Evolutionary conservation across 2,113 vertebrate genomes (phyloP), one percentile per base, ranked within the genome.

Genomic region (Hypocryptadius cinnamomeus): DNA sequence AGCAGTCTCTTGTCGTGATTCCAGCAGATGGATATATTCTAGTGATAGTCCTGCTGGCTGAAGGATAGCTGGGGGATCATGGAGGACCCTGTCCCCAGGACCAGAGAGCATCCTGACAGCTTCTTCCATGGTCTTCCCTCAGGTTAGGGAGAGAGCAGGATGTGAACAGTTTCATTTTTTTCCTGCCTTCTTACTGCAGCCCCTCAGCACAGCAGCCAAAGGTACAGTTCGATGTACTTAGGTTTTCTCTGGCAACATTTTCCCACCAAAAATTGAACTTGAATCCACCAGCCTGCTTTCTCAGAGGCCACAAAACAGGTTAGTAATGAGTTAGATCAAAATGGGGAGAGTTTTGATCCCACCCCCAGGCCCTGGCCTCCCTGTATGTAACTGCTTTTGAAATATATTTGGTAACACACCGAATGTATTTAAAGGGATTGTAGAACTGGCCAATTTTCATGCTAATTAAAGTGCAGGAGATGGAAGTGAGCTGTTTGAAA

Each of bases 401-500:
- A 96, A 96, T 93, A 90, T 80, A 93, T 87, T 92, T 85, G 84
- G 91, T 95, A 96, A 93, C 84, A 79, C 79, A 94, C 54, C 40
- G 8, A 92, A 85, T 51, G 70, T 87, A 93, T 95, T 94, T 96
- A 95, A 95, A 94, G 86, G 90, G 90, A 94, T 91, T 95, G 95
- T 90, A 73, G 92, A 96, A 95, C 92, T 95, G 90, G 94, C 84
- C 94, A 92, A 95, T 95, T 96, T 96, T 95, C 90, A 92, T 91
- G 84, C 92, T 96, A 96, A 97, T 96, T 97, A 95, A 94, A 96
- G 93, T 94, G 89, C 92, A 87, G 92, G 91, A 77, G 91, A 95
- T 95, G 94, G 92, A 95, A 96, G 86, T 85, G 93, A 95, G 93
- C 92, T 95, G 85, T 96, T 94, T 94, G 94, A 96, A 97, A 96